These are phyloP conservation scores for Lamellibrachia columna DNA, from an alignment of 2,888 invertebrate genomes.

Conservation along the genomic window DNA sequence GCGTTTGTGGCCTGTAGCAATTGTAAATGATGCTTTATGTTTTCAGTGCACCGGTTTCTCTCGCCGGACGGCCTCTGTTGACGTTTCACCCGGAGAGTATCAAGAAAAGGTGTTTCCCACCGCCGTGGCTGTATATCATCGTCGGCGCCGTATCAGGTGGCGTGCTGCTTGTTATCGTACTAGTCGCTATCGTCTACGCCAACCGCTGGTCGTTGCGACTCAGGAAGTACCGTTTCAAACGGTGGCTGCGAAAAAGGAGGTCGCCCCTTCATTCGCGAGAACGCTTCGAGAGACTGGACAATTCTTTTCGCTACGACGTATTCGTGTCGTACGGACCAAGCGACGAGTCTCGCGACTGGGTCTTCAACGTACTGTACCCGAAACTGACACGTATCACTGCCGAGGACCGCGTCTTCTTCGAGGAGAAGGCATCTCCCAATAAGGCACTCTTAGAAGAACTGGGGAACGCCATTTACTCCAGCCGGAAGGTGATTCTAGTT, in stretches of 20 bases:
- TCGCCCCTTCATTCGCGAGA: not conserved
- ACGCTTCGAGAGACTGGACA: not conserved
- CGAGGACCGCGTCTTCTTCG: not conserved
- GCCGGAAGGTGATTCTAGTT: slow-evolving; percentile 22
- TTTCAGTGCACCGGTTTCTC: not conserved
- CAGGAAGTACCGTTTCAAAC: slow-evolving; percentile 18
- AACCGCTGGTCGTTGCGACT: slow-evolving; percentile 22
- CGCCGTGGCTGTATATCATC: no score
- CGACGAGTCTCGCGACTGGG: slow-evolving; percentile 24
- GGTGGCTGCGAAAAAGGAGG: not conserved
- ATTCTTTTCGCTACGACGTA: slow-evolving; percentile 19
- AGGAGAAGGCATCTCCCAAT: not conserved
- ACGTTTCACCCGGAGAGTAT: not conserved
- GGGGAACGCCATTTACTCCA: no score
- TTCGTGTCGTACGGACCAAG: slow-evolving; percentile 14
- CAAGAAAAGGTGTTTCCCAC: not conserved
- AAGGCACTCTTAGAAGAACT: not conserved
- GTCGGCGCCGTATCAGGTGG: not conserved
- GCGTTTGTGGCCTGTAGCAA: not conserved
- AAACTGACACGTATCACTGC: slow-evolving; percentile 16
- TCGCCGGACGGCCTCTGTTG: not conserved
- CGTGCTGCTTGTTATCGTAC: not conserved
- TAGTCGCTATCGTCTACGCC: not conserved
- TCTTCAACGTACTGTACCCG: slow-evolving; percentile 21
- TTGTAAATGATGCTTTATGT: not conserved